These are phyloP conservation scores for Charanyca ferruginea DNA, from an alignment of 2,888 invertebrate genomes.

Conservation along the genomic window DNA sequence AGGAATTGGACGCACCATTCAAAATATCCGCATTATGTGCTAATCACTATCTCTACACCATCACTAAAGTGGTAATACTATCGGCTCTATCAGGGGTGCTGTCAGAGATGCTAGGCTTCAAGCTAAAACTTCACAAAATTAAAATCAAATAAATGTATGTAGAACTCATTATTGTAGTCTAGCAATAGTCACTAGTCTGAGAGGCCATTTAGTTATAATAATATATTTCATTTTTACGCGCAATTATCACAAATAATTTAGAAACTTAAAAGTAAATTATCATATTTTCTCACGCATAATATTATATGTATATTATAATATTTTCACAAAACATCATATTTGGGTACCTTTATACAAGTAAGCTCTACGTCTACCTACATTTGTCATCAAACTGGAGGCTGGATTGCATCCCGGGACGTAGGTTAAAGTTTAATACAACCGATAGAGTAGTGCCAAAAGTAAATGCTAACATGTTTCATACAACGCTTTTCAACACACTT, in stretches of 20 bases:
- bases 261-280: slow-evolving; percentile 21
- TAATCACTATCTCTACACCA: slow-evolving; percentile 98
- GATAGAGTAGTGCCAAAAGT: background rate
- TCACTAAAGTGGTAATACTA: slow-evolving; percentile 98
- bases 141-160: slow-evolving; percentile 94
- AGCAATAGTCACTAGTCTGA: slow-evolving; percentile 48
- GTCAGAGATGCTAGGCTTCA: slow-evolving; percentile 99
- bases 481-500: background rate
- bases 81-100: slow-evolving; percentile 98
- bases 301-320: background rate
- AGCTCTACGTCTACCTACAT: background rate
- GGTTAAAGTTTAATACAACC: background rate
- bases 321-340: slow-evolving; percentile 4
- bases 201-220: slow-evolving; percentile 51
- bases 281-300: slow-evolving; percentile 20
- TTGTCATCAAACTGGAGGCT: too few species aligned
- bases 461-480: background rate
- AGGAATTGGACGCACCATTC: slow-evolving; percentile 99
- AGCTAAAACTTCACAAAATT: slow-evolving; percentile 98
- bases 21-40: slow-evolving; percentile 99
- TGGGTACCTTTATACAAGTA: background rate
- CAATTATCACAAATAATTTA: slow-evolving; percentile 20
- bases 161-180: slow-evolving; percentile 12
- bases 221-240: slow-evolving; percentile 8
- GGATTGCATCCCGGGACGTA: background rate